Percentiles rank a stretch among this genome's conserved stretches.
Evolutionary conservation across 30 jellyfish, hydroid and myxozoan genomes (phyloP).

Genomic region (Morbakka virulenta): DNA sequence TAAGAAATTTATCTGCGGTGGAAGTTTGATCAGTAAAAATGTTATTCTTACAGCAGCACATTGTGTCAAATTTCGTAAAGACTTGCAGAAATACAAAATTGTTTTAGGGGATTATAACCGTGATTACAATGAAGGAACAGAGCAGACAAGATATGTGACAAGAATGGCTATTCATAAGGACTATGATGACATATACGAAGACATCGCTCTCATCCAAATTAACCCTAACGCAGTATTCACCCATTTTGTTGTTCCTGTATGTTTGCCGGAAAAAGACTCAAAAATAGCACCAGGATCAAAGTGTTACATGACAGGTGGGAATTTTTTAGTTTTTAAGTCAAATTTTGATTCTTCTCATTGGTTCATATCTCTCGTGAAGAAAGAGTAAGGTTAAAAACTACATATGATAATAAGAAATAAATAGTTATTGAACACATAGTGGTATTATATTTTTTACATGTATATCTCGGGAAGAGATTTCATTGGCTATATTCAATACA

Average conservation of each 20-base stretch:
- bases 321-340: too few relatives aligned
- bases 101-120: constrained; percentile 78
- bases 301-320: constrained; percentile 75
- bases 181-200: constrained; percentile 22
- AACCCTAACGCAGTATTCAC: constrained; percentile 41
- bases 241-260: constrained; percentile 49
- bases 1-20: constrained; percentile 73
- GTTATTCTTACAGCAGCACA: constrained; percentile 86
- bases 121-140: constrained; percentile 54
- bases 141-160: constrained; percentile 33
- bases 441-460: too few relatives aligned
- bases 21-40: constrained; percentile 59
- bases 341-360: too few relatives aligned
- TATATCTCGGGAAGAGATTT: too few relatives aligned
- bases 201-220: constrained; percentile 64
- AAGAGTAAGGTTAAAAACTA: too few relatives aligned
- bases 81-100: constrained; percentile 7
- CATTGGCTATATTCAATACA: too few relatives aligned
- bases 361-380: too few relatives aligned
- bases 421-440: too few relatives aligned
- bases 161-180: constrained; percentile 48
- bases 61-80: constrained; percentile 39
- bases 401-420: too few relatives aligned
- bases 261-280: constrained; percentile 60
- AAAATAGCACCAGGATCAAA: constrained; percentile 47